These are phyloP conservation scores for Talpa occidentalis DNA, from an alignment of 2,113 vertebrate genomes.

Conservation along the genomic window DNA sequence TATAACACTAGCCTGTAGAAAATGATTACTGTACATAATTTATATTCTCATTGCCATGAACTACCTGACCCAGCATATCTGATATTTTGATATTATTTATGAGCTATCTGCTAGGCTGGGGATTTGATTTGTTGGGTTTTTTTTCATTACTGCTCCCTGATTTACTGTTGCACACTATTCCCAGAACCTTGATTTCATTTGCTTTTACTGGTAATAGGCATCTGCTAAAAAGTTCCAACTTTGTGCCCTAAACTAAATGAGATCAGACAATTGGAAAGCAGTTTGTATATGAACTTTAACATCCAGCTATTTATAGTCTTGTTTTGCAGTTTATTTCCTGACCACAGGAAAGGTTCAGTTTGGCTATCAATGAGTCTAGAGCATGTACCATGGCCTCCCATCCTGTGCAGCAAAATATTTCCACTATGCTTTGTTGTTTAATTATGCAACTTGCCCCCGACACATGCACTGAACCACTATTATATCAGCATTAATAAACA, in stretches of 20 bases:
- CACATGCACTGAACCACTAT: slow-evolving; percentile 46
- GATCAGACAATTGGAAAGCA: not conserved
- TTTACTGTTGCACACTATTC: not conserved
- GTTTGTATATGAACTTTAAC: rapidly evolving
- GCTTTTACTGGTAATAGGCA: not conserved
- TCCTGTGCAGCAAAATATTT: not conserved
- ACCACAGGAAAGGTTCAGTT: not conserved
- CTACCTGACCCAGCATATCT: not conserved
- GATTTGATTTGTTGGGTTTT: not conserved
- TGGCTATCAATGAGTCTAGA: slow-evolving; percentile 34
- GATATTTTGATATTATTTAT: not conserved
- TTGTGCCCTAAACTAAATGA: not conserved
- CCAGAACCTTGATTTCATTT: slow-evolving; percentile 56
- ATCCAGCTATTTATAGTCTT: not conserved
- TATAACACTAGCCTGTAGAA: not conserved
- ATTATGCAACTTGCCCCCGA: slow-evolving; percentile 48
- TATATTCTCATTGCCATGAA: not conserved
- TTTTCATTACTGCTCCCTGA: not conserved
- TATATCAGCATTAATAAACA: slow-evolving; percentile 35
- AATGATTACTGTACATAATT: not conserved
- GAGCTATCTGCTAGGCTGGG: not conserved
- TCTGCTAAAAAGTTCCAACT: not conserved
- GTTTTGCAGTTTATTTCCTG: slow-evolving; percentile 63
- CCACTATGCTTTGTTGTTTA: slow-evolving; percentile 45
- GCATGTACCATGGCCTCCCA: not conserved